Base-by-base conservation (phyloP, 1,140 invertebrate species). In the Aporrectodea caliginosa region DNA sequence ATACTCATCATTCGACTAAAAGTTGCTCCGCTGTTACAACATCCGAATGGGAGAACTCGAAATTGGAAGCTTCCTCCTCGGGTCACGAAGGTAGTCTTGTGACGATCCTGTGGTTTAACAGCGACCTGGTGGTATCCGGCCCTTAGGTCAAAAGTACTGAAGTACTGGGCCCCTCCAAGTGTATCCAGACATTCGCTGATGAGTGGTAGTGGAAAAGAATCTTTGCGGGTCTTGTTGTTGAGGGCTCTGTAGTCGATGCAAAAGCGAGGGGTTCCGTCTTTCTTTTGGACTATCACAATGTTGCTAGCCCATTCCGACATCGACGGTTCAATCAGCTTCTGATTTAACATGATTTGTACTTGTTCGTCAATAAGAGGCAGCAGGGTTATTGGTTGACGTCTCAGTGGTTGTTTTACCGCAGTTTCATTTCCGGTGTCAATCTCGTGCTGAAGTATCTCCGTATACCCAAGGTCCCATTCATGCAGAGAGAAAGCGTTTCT, bases 51-150 rank as follows among this genome's bases (percentile, higher is more conserved):
- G 78, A 82, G 76, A 0, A 78, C 43, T 14, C 71, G 43, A 31
- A 82, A 85, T 29, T 85, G 77, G 34, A 72, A 83, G 16, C 81
- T 27, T 0, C 81, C 43, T 58, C 22, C 22, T 58, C 43, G 6
- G 6, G 43, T 12, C 43, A 58, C 43, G 22, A 58, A 58, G 1
- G 84, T 82, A 0, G 89, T 90, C 75, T 88, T 87, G 33, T 85
- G 68, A 12, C 79, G 84, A 74, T 86, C 85, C 1, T 82, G 78
- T 16, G 78, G 16, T 2, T 85, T 74, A 16, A 91, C 77, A 34
- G 73, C 75, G 1, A 90, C 82, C 78, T 90, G 89, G 87, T 87
- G 88, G 73, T 83, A 87, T 6, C 86, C 86, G 14, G 16, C 71
- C 35, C 75, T 80, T 30, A 85, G 71, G 70, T 85, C 84, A 14